phyloP scores from a whole-genome alignment of 2,113 vertebrate genomes.

The Blennius ocellaris region DNA sequence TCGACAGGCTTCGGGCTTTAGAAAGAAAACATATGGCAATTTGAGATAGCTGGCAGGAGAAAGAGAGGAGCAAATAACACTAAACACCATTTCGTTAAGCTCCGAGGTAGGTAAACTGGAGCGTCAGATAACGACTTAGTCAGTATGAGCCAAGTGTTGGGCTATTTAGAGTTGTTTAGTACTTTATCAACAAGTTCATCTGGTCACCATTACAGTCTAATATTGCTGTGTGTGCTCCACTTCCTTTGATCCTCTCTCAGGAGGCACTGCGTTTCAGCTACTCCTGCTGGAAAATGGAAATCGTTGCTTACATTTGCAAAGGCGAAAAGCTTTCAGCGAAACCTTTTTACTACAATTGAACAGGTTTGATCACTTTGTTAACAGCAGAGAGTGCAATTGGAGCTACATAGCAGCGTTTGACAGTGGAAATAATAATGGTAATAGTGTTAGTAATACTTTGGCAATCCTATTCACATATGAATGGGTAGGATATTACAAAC shows the following conservation, averaged over 20 bases:
- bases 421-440: too few species aligned
- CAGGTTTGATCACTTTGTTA: slow-evolving; percentile 25
- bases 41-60: slow-evolving; percentile 17
- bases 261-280: slow-evolving; percentile 52
- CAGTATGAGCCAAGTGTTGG: slow-evolving; percentile 37
- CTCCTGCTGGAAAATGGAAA: slow-evolving; percentile 62
- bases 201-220: slow-evolving; percentile 59
- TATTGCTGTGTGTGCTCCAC: slow-evolving; percentile 43
- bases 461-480: too few species aligned
- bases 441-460: too few species aligned
- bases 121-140: slow-evolving; percentile 45
- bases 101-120: slow-evolving; percentile 31
- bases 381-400: slow-evolving; percentile 7
- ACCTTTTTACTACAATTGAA: slow-evolving; percentile 42
- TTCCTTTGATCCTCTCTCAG: slow-evolving; percentile 53
- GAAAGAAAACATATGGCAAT: slow-evolving; percentile 41
- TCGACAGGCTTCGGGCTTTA: slow-evolving; percentile 22
- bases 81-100: slow-evolving; percentile 24
- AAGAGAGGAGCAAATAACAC: slow-evolving; percentile 23
- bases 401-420: background rate
- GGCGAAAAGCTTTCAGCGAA: slow-evolving; percentile 43
- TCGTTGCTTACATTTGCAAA: slow-evolving; percentile 54
- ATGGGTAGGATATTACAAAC: too few species aligned
- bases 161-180: slow-evolving; percentile 51
- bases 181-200: slow-evolving; percentile 63